Evolutionary conservation across 2,888 invertebrate species (phyloP).

Genomic region (Heliconius aoede): DNA sequence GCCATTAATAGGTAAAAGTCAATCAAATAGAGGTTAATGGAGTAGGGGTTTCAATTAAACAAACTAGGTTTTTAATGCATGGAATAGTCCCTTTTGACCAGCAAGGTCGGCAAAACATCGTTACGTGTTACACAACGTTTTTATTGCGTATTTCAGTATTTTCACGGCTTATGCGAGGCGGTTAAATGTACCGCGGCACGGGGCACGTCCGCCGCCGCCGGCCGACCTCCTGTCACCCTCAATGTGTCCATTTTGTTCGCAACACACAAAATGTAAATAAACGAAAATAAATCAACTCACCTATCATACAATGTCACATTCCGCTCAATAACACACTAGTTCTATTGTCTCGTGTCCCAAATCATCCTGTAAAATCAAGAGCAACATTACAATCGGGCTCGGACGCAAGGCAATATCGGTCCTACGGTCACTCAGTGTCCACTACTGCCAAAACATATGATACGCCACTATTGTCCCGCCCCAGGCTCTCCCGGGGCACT

Average conservation of each 20-base stretch:
- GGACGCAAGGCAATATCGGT: constrained; percentile 81
- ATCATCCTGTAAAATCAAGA: constrained; percentile 79
- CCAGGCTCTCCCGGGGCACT: constrained; percentile 65
- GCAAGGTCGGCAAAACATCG: constrained; percentile 65
- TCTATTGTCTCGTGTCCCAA: constrained; percentile 77
- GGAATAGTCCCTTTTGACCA: constrained; percentile 58
- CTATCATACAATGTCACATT: constrained; percentile 84
- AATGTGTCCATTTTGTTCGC: constrained; percentile 75
- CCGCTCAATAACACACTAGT: constrained; percentile 81
- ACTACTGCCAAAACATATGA: constrained; percentile 83
- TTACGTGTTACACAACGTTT: constrained; percentile 73
- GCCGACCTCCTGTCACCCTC: constrained; percentile 66
- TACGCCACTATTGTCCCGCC: constrained; percentile 76
- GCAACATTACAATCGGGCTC: constrained; percentile 80
- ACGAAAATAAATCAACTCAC: constrained; percentile 72
- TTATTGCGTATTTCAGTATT: constrained; percentile 51
- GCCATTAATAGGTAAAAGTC: not conserved
- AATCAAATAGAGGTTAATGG: not conserved
- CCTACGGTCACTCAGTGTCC: constrained; percentile 78
- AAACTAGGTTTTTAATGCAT: constrained; percentile 47
- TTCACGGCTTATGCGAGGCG: constrained; percentile 52
- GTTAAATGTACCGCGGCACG: constrained; percentile 57
- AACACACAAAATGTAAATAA: constrained; percentile 78
- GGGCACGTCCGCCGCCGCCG: constrained; percentile 61
- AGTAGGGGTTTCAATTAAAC: constrained; percentile 12